Evolutionary conservation across 2,797 vertebrate species (phyloP).

Genomic region (Pangasius sanitwongsei): DNA sequence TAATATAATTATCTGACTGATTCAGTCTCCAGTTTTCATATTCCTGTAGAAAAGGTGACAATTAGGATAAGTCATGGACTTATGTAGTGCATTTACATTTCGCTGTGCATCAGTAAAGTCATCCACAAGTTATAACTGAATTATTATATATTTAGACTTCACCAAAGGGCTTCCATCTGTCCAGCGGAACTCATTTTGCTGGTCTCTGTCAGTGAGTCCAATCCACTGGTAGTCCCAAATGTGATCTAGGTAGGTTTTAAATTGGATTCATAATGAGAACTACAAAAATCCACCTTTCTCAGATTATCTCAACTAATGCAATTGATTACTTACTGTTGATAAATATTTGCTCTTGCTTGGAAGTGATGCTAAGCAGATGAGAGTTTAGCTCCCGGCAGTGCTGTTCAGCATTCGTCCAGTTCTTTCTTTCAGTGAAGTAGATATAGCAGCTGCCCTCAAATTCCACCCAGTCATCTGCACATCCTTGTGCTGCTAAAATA

Average conservation of each 20-base stretch:
- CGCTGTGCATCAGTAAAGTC: background rate
- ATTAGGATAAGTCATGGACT: background rate
- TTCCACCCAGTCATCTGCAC: conserved; percentile 87
- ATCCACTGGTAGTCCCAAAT: conserved; percentile 93
- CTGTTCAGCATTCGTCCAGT: conserved; percentile 88
- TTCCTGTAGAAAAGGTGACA: conserved; percentile 68
- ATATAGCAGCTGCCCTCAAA: conserved; percentile 92
- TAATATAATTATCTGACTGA: conserved; percentile 92
- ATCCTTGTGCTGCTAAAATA: conserved; percentile 77
- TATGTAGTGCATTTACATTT: background rate
- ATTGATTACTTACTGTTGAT: conserved; percentile 83
- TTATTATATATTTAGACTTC: conserved; percentile 61
- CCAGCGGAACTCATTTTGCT: conserved; percentile 92
- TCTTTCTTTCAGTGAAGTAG: conserved; percentile 79
- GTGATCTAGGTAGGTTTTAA: conserved; percentile 59
- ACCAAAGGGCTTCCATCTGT: conserved; percentile 89
- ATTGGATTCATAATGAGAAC: background rate
- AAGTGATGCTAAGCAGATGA: conserved; percentile 90
- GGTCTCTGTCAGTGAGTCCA: conserved; percentile 88
- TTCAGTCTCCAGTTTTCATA: conserved; percentile 94
- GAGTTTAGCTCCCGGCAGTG: conserved; percentile 83
- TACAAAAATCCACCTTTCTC: background rate
- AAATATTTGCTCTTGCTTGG: conserved; percentile 90
- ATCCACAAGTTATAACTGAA: background rate
- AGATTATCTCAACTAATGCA: conserved; percentile 1